Conservation (phyloP, 1,140 invertebrate species). For the Sesamia nonagrioides region DNA sequence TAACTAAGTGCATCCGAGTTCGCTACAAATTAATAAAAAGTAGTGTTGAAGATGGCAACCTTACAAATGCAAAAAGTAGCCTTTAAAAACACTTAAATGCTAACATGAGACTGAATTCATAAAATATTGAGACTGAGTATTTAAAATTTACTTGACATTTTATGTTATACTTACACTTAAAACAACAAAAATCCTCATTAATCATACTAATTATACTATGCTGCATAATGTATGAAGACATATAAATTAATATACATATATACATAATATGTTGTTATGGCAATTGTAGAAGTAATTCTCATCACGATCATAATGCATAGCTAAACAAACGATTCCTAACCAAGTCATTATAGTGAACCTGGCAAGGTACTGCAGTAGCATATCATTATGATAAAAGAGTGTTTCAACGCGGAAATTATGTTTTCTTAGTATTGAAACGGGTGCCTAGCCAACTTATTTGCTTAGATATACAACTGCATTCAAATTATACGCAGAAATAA, state of each 20-base stretch:
- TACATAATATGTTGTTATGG: neutral
- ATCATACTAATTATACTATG: neutral
- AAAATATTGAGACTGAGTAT: neutral
- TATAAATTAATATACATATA: neutral
- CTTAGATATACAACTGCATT: neutral
- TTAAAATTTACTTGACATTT: neutral
- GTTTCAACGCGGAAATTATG: conserved; percentile 1
- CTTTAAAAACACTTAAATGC: no score
- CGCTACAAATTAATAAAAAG: neutral
- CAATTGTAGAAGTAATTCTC: neutral
- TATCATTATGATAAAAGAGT: neutral
- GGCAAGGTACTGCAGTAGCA: neutral
- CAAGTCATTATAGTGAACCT: conserved; percentile 22
- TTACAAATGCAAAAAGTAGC: no score
- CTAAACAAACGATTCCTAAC: conserved; percentile 13
- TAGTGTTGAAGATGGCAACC: no score
- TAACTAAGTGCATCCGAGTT: no score
- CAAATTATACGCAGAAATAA: neutral
- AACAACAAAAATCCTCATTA: neutral
- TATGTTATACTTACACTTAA: no score
- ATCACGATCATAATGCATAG: neutral
- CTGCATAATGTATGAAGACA: neutral
- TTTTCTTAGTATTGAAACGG: neutral
- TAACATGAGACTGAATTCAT: neutral
- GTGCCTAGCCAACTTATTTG: neutral